Base-by-base conservation (phyloP, 2,113 vertebrate genomes). In the Sprattus sprattus region DNA sequence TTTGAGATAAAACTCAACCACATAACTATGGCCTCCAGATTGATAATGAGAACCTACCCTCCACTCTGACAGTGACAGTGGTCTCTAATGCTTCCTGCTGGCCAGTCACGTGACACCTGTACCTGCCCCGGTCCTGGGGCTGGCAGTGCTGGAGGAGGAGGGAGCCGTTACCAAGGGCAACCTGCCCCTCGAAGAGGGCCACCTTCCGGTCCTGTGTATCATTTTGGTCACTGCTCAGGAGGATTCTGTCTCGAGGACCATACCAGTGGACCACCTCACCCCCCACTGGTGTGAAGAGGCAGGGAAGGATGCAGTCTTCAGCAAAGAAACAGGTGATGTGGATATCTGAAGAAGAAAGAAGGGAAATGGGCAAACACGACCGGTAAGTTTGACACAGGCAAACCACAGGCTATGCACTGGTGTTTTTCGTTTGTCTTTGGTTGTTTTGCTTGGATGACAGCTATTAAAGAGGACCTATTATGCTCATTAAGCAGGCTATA, bases 271-370 rank as follows among this genome's bases (percentile, higher is more conserved):
- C 89, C 6, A 91, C 90, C 89, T 91, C 91, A 15, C 90, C 44
- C 0, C 78, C 0, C 0, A 82, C 90, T 6, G 90, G 92, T 20
- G 45, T 71, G 86, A 97, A 97, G 88, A 0, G 32, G 90, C 97
- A 97, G 75, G 96, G 96, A 0, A 96, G 94, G 49, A 93, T 32
- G 46, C 94, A 95, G 1, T 94, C 94, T 88, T 93, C 86, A 0
- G 93, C 93, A 44, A 95, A 90, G 0, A 89, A 13, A 45, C 95
- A 96, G 1, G 89, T 93, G 85, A 95, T 89, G 0, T 85, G 83
- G 3, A 91, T 87, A 22, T 94, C 94, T 96, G 93, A 6, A 90
- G 87, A n/a, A 80, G n/a, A 39, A 39, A 16, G 28, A 54, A 16
- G 47, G 28, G 22, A 85, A 7, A 10, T 13, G 16, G 28, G 44